Evolutionary conservation across 1,140 invertebrate species (phyloP), one percentile per base, ranked within the genome.

Genomic region (Nomia melanderi): DNA sequence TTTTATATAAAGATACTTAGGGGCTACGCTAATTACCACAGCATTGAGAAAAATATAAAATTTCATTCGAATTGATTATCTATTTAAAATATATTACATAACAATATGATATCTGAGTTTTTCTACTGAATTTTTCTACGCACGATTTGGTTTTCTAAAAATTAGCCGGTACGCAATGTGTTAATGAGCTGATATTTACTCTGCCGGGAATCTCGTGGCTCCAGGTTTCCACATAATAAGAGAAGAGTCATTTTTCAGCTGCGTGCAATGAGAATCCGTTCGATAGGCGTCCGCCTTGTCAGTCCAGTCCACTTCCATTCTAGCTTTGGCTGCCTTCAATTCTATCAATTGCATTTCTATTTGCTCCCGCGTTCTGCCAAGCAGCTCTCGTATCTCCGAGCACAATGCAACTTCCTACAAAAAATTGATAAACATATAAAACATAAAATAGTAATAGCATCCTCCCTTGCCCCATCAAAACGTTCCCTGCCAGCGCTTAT

Each of bases 281-380:
- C 96, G 94, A 86, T 96, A 95, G 4, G 97, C 94, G 89, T 96
- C 94, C 64, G 94, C 94, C 93, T 98, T 98, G 87, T 98, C 96
- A 81, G 96, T 97, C 96, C 97, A 98, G 88, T 98, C 97, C 82
- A 94, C 95, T 92, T 98, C 97, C 54, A 98, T 92, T 27, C 95
- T 94, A 71, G 95, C 93, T 88, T 98, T 97, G 0, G 95, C 94
- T 44, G 96, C 94, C 83, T 96, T 95, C 86, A 97, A 95, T 80
- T 95, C 94, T 14, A 93, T 91, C 80, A 97, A 93, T 90, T 98
- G 97, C 75, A 94, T 92, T 78, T 97, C 94, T 23, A 97, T 94
- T 89, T 96, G 93, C 79, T 93, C 92, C 57, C 95, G 91, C 57
- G 92, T 95, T 79, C 93, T 93, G 8, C 91, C 92, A 12, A 96